Base-by-base conservation (phyloP, 2,888 invertebrate genomes). In the Pterostichus niger region DNA sequence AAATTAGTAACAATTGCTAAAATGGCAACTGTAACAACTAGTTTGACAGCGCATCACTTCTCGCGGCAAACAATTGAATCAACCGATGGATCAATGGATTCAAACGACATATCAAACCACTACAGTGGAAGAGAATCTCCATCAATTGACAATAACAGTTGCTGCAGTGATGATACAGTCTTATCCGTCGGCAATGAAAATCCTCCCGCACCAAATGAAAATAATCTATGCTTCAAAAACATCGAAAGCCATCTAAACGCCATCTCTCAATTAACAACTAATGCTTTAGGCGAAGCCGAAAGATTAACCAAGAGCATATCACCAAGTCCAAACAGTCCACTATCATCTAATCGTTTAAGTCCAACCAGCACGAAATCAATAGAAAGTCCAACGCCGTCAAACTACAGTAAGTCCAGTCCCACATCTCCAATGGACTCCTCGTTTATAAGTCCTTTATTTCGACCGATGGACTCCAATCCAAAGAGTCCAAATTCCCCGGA, bases 181-280 rank as follows among this genome's bases (percentile, higher is more conserved):
- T 88, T 96, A 44, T 96, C 96, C 86, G 96, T 96, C 85, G 96
- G 96, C 6, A 95, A 96, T 87, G 96, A 96, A 86, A 93, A 93
- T 1, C 92, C 93, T 24, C 90, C 78, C 13, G 31, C 54, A 44
- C 40, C 78, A 49, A 73, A 17, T 9, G 54, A 68, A 33, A 87
- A 92, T n/a, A 87, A 92, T n/a, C 91, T 93, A 0, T 92, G 93
- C 0, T 93, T 93, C 85, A 93, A 93, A 86, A 94, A 94, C 84
- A 94, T 94, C 86, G 94, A 94, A 85, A 93, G 93, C 9, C 94
- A 94, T 86, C 86, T 94, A 40, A 94, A 93, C 86, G 94, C 94
- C 2, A 93, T 94, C 85, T 93, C 94, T 0, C 94, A 94, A 87
- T 90, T 94, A 85, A 93, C 90, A 17, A 89, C 93, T 90, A 87